Evolutionary conservation across 2,888 invertebrate genomes (phyloP), one percentile per base, ranked within the genome.

Genomic region (Andrena bicolor): DNA sequence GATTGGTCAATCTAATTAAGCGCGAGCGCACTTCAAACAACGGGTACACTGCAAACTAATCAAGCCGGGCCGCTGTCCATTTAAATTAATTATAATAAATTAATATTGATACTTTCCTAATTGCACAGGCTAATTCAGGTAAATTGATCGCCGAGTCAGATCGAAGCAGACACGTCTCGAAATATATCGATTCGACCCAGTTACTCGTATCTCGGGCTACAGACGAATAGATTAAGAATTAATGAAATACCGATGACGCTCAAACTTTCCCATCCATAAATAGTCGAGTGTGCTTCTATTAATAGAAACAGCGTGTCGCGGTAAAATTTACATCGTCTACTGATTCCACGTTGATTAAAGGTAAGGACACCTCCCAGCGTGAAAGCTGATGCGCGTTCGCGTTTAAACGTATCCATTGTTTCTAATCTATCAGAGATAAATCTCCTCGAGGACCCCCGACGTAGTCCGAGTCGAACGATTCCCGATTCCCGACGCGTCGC

Each of bases 31-130:
- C 53, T 75, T 66, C 80, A 82, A 80, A 80, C 70, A 82, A 66
- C 66, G n/a, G 35, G 16, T 8, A 32, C 65, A 63, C 49, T 8
- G 58, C 75, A 75, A 75, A 80, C 78, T 71, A 75, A 82, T 81
- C 64, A 81, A 66, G 58, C 51, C 49, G 10, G 60, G 6, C 41
- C 49, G 23, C 49, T 66, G 61, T 63, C 63, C 75, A 71, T 75
- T 82, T 68, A 66, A 82, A 80, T 80, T 63, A 71, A 75, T 68
- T 71, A 75, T 63, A 75, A 80, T 80, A 75, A 82, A 82, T 82
- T 82, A 82, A 80, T 80, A 82, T 80, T 68, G 71, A 80, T 71
- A 51, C 56, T 75, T 75, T 80, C 75, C 70, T 80, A 82, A 82
- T 75, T 80, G 28, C 53, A 23, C 2, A 70, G 32, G 5, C 70